Base-by-base conservation (phyloP, 2,888 invertebrate genomes). In the Apodemia mormo region DNA sequence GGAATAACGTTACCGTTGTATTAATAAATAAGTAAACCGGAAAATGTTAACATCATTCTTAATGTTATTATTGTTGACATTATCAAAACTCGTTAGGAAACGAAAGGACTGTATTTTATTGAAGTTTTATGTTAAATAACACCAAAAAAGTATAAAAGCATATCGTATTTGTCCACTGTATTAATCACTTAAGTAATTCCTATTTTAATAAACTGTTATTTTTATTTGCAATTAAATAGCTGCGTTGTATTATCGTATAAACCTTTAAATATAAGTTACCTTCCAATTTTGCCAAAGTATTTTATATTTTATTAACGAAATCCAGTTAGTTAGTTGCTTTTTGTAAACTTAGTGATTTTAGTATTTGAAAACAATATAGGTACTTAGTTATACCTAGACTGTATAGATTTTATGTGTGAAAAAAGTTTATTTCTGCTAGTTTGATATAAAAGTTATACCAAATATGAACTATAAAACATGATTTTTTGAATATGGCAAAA, bases 191-290 rank as follows among this genome's bases (percentile, higher is more conserved):
- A 14, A 45, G 45, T 45, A 14, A 45, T 45, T 45, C 45, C 29
- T 58, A 58, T 58, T 58, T 58, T 58, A 58, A 58, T 58, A 58
- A 29, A 58, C 30, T 58, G 58, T 58, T 58, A 30, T 29, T 58
- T 29, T 58, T 10, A 58, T 58, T 58, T 58, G 22, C 30, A 58
- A 65, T 65, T 8, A 8, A 12, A 66, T 49, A 58, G 69, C 67
- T 65, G 22, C 22, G 65, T 65, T 45, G 45, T 71, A 56, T 71
- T 54, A 65, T 33, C 33, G 67, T 71, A 72, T 69, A 73, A 65
- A 71, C 68, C 72, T 79, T 30, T 58, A 58, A 58, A 4, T 58
- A 58, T 58, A 58, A 58, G 58, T 58, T 29, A 58, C 30, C 58
- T 58, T 58, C 58, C 58, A 58, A 10, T 58, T 29, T 58, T 58